Evolutionary conservation across 2,888 invertebrate genomes (phyloP).

Genomic region (Leptothorax acervorum): DNA sequence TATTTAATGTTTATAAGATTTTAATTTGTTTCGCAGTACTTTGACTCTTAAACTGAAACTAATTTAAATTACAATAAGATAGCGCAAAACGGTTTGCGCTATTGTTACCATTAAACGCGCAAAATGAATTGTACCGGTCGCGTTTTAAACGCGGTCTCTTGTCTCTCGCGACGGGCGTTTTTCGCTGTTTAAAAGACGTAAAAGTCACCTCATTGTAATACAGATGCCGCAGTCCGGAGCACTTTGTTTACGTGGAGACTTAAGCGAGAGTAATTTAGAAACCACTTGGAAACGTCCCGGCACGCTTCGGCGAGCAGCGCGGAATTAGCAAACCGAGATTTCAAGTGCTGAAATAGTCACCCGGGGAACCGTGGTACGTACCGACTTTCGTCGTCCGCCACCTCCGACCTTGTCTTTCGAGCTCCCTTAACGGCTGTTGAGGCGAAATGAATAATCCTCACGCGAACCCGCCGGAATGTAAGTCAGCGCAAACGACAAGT

Average conservation of each 20-base stretch:
- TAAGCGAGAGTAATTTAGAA: conserved; percentile 54
- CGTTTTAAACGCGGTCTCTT: conserved; percentile 34
- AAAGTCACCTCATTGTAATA: conserved; percentile 55
- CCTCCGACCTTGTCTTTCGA: conserved; percentile 36
- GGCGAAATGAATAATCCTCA: conserved; percentile 73
- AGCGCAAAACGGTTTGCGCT: not conserved
- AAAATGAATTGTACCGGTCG: conserved; percentile 31
- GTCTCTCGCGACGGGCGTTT: conserved; percentile 34
- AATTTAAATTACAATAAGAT: conserved; percentile 23
- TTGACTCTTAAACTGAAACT: not conserved
- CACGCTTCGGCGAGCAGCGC: conserved; percentile 53
- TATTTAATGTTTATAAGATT: conserved; percentile 1
- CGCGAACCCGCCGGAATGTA: conserved; percentile 58
- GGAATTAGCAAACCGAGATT: conserved; percentile 67
- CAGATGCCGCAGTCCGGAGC: conserved; percentile 47
- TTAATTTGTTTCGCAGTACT: not conserved
- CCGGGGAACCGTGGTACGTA: conserved; percentile 68
- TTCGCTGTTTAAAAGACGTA: conserved; percentile 52
- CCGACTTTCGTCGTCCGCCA: conserved; percentile 59
- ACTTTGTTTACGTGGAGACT: conserved; percentile 51
- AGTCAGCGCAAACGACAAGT: conserved; percentile 49
- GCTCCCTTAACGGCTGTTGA: conserved; percentile 72
- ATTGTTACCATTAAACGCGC: conserved; percentile 36
- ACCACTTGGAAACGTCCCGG: conserved; percentile 58
- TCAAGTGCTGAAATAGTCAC: conserved; percentile 67